Percentiles rank a stretch among this genome's conserved stretches.
Evolutionary conservation across 2,797 vertebrate species (phyloP).

Genomic region (Mus caroli): DNA sequence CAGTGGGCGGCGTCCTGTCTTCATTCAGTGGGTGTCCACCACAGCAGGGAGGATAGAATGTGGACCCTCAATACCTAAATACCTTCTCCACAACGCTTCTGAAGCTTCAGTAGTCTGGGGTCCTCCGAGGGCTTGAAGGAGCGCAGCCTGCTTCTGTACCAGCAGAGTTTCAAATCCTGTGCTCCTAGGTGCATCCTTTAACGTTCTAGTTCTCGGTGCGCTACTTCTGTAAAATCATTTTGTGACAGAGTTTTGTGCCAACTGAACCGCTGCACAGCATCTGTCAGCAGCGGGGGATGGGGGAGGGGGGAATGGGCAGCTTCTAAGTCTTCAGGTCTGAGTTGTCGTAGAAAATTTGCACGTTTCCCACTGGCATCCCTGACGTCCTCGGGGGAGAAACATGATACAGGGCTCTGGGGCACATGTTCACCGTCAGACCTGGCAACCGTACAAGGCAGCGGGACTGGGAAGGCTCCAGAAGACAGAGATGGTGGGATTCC

Average conservation of each 20-base stretch:
- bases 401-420: not conserved
- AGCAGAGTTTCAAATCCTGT: accelerated
- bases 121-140: not conserved
- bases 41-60: not conserved
- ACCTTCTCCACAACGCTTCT: not conserved
- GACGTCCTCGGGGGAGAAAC: not conserved
- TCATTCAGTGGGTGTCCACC: not conserved
- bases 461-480: accelerated
- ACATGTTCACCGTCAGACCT: not conserved
- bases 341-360: not conserved
- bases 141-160: accelerated
- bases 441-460: not conserved
- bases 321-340: not conserved
- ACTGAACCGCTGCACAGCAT: not conserved
- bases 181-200: accelerated
- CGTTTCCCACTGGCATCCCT: not conserved
- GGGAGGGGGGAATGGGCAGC: too few species aligned
- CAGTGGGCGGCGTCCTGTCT: not conserved
- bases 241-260: not conserved
- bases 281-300: not conserved
- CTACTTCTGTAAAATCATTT: not conserved
- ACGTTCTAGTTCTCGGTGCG: not conserved
- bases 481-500: accelerated
- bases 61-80: not conserved
- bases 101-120: not conserved